These are phyloP conservation scores for Galerucella pusilla DNA, from an alignment of 2,888 invertebrate species.

Conservation along the genomic window DNA sequence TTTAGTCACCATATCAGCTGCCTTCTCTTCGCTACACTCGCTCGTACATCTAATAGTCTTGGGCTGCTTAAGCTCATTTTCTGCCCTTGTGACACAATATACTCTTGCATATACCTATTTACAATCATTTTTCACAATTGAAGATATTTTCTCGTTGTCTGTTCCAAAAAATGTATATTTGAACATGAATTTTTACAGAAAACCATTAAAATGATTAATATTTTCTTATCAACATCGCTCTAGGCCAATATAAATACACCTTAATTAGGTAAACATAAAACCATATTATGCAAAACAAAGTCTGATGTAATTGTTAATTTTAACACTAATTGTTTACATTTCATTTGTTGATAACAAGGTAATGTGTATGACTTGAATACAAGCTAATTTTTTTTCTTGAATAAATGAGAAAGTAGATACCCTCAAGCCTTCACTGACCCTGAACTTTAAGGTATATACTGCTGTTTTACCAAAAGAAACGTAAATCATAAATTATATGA, in stretches of 20 bases:
- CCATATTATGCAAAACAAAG: not conserved
- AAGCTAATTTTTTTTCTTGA: not conserved
- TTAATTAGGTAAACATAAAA: not conserved
- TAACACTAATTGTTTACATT: slow-evolving; percentile 9
- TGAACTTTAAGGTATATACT: too few species aligned
- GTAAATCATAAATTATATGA: too few species aligned
- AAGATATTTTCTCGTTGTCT: not conserved
- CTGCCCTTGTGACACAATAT: too few species aligned
- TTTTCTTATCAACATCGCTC: not conserved
- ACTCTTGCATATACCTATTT: too few species aligned
- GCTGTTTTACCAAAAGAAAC: too few species aligned
- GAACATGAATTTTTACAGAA: not conserved
- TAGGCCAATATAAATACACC: not conserved
- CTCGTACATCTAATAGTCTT: too few species aligned
- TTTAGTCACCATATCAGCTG: too few species aligned
- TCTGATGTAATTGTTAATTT: slow-evolving; percentile 34
- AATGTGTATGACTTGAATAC: not conserved
- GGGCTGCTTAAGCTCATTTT: too few species aligned
- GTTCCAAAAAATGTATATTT: not conserved
- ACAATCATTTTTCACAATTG: not conserved
- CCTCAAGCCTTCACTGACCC: too few species aligned
- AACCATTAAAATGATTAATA: slow-evolving; percentile 5
- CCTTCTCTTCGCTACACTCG: too few species aligned
- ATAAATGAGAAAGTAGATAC: too few species aligned
- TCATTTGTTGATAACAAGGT: slow-evolving; percentile 12